Conservation (phyloP, 1,140 invertebrate species). For the Globodera rostochiensis region DNA sequence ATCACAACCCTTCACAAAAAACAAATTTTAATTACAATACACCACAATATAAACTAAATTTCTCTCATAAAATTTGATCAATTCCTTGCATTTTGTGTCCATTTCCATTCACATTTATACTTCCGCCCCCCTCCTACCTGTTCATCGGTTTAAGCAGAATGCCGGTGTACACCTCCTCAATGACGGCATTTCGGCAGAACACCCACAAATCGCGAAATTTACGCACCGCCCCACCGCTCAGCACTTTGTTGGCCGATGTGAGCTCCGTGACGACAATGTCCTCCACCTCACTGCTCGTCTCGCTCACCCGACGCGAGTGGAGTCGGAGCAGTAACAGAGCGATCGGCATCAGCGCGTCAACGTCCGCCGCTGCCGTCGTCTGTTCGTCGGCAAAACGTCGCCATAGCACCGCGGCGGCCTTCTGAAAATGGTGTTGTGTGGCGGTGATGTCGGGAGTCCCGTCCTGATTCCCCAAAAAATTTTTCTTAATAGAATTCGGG, state of each 20-base stretch:
- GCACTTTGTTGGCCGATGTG: conserved; percentile 50
- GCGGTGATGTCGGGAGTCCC: background rate
- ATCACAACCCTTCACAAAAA: conserved; percentile 52
- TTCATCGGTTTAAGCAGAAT: conserved; percentile 56
- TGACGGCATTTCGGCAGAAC: conserved; percentile 40
- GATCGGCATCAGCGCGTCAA: conserved; percentile 33
- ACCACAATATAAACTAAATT: no score
- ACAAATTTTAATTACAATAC: background rate
- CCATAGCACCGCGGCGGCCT: conserved; percentile 49
- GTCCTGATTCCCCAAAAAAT: background rate
- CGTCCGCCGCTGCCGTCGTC: background rate
- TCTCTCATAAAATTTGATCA: no score
- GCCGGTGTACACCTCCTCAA: conserved; percentile 45
- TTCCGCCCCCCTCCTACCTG: conserved; percentile 17
- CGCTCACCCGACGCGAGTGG: conserved; percentile 51
- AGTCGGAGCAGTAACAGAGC: conserved; percentile 51
- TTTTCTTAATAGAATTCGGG: background rate
- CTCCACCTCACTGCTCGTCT: conserved; percentile 60
- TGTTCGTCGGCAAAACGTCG: conserved; percentile 21
- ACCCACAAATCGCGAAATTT: conserved; percentile 60
- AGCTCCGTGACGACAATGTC: conserved; percentile 59
- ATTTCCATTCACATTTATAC: no score
- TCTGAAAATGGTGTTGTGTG: conserved; percentile 19
- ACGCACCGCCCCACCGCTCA: conserved; percentile 47
- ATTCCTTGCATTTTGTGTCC: no score